Evolutionary conservation across 2,888 invertebrate genomes (phyloP), one percentile per base, ranked within the genome.

Genomic region (Acrobasis repandana): DNA sequence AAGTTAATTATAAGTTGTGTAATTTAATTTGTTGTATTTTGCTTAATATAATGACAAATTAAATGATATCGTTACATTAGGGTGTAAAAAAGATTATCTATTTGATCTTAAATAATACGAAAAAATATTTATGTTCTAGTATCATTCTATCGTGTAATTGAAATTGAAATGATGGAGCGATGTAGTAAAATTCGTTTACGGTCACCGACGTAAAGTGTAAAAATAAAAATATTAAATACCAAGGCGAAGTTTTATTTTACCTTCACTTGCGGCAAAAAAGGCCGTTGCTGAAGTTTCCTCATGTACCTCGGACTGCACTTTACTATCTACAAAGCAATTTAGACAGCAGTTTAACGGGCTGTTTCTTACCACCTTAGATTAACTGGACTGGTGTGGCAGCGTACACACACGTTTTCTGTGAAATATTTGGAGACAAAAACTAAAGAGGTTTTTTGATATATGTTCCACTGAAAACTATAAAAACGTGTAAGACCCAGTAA

Each of bases 61-160:
- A 90, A 90, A 90, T 88, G 82, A 90, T 90, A 90, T 90, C 90
- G 91, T 90, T 91, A 90, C 83, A 86, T 87, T 91, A 92, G 91
- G 86, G 71, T 92, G 91, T 92, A 92, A 90, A 91, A 91, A 91
- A 91, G 92, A 92, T 92, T 91, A 89, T 92, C 91, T 92, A 92
- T 92, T 92, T 91, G 89, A 90, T 90, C 90, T 90, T 91, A 88
- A 89, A 82, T 91, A 90, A 89, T 90, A 90, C 84, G 89, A 90
- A 85, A 85, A 90, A 89, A 89, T 91, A 92, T 92, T 90, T 92
- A 92, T 90, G 92, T 91, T 92, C 90, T 92, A 92, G 91, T 87
- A 90, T 86, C 89, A 90, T 86, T 88, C 80, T 89, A 88, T 85
- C 83, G 85, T 90, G 89, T 90, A 90, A 89, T 89, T 88, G 77